These are phyloP conservation scores for Cheumatopsyche charites DNA, from an alignment of 1,140 invertebrate species.

Conservation along the genomic window DNA sequence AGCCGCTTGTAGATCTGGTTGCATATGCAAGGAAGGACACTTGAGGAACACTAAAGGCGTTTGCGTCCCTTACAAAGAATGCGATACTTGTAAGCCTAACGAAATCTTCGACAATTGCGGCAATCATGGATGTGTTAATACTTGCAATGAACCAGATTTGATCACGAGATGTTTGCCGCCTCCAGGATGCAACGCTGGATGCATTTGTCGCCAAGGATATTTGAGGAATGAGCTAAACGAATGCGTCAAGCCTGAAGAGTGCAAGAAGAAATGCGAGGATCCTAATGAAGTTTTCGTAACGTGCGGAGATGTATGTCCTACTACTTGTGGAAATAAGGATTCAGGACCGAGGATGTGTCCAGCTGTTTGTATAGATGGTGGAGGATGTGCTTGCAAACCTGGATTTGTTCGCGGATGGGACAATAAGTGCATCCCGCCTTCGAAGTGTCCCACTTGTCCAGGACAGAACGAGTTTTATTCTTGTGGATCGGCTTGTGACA, in stretches of 20 bases:
- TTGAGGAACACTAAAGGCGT: slow-evolving; percentile 39
- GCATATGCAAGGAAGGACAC: slow-evolving; percentile 34
- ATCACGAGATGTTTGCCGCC: not conserved
- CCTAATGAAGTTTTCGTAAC: slow-evolving; percentile 3
- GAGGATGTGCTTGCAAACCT: slow-evolving; percentile 36
- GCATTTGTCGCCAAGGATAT: slow-evolving; percentile 36
- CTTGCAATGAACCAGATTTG: slow-evolving; percentile 33
- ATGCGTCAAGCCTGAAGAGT: slow-evolving; percentile 28
- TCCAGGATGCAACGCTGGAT: slow-evolving; percentile 35
- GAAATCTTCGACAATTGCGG: slow-evolving; percentile 40
- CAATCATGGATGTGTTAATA: slow-evolving; percentile 39
- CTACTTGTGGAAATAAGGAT: slow-evolving; percentile 37
- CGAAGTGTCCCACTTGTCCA: slow-evolving; percentile 17
- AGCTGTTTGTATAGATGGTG: slow-evolving; percentile 9
- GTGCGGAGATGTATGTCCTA: slow-evolving; percentile 35
- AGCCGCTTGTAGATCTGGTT: slow-evolving; percentile 27
- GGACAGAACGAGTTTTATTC: slow-evolving; percentile 33
- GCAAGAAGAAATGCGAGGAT: not conserved
- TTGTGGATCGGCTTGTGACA: slow-evolving; percentile 43
- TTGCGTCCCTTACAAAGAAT: slow-evolving; percentile 28
- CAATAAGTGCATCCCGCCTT: slow-evolving; percentile 27
- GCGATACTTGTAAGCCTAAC: slow-evolving; percentile 33
- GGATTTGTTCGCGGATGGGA: slow-evolving; percentile 25
- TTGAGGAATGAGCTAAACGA: slow-evolving; percentile 27
- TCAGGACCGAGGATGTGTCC: not conserved